Evolutionary conservation across 2,888 invertebrate species (phyloP).

Genomic region (Morpho achilles): DNA sequence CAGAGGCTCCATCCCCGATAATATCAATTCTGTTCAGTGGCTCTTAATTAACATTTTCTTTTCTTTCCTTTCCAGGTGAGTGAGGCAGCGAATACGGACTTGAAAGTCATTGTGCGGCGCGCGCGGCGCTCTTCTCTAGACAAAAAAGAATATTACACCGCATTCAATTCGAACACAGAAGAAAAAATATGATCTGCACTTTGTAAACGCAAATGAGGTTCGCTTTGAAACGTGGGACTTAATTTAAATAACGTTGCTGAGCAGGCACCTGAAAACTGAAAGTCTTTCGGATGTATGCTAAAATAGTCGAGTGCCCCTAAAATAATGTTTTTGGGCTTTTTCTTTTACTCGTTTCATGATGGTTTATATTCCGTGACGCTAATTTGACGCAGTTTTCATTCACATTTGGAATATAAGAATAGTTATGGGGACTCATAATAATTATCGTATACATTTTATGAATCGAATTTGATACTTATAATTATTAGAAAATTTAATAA

Average conservation of each 20-base stretch:
- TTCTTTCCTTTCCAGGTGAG: slow-evolving; percentile 78
- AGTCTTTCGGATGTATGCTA: slow-evolving; percentile 29
- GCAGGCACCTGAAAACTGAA: slow-evolving; percentile 40
- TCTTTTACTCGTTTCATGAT: slow-evolving; percentile 8
- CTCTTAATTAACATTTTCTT: slow-evolving; percentile 78
- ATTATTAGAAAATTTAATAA: no score
- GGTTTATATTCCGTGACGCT: slow-evolving; percentile 3
- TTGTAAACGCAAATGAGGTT: slow-evolving; percentile 73
- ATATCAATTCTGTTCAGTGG: slow-evolving; percentile 74
- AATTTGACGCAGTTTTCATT: slow-evolving; percentile 8
- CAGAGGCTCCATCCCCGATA: slow-evolving; percentile 58
- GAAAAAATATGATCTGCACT: slow-evolving; percentile 72
- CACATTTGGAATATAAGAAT: neutral
- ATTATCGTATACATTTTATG: neutral
- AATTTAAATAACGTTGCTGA: slow-evolving; percentile 61
- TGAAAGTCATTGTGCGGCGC: slow-evolving; percentile 59
- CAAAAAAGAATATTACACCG: slow-evolving; percentile 72
- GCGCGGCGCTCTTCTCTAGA: slow-evolving; percentile 44
- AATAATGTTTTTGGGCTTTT: slow-evolving; percentile 22
- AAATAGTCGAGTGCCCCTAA: slow-evolving; percentile 28
- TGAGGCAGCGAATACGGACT: slow-evolving; percentile 67
- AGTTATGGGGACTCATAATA: neutral
- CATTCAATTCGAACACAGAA: slow-evolving; percentile 71
- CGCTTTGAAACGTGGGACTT: slow-evolving; percentile 62
- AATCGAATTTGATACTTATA: no score